These are phyloP conservation scores for Sphenopsis melanotis DNA, from an alignment of 2,797 vertebrate species.

Conservation along the genomic window DNA sequence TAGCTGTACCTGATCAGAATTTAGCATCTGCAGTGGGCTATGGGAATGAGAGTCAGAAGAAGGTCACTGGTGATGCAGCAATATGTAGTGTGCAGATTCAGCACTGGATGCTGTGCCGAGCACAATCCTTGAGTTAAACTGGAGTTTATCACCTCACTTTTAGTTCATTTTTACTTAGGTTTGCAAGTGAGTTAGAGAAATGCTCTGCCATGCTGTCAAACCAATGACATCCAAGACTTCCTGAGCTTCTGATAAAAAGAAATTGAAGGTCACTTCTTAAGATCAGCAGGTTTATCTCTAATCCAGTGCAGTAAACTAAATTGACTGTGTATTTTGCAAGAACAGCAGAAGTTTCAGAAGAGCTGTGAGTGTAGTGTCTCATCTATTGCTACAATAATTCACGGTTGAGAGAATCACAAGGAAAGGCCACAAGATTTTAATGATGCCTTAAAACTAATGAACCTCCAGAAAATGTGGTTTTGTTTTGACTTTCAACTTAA, in stretches of 20 bases:
- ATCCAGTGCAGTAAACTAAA: slow-evolving; percentile 21
- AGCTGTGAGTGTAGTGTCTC: neutral
- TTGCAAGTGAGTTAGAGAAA: neutral
- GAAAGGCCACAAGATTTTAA: neutral
- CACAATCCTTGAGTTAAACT: neutral
- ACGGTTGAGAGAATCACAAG: neutral
- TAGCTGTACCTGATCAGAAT: neutral
- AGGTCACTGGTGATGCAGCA: neutral
- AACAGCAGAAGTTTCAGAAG: slow-evolving; percentile 2
- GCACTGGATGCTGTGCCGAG: neutral
- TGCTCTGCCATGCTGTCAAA: neutral
- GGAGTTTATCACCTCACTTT: neutral
- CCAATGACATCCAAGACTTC: neutral
- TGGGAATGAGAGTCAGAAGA: neutral
- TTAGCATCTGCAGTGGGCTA: neutral
- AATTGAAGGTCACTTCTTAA: slow-evolving; percentile 40
- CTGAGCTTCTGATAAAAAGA: slow-evolving; percentile 21
- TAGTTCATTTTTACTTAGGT: neutral
- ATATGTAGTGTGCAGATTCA: neutral
- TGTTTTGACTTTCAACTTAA: neutral
- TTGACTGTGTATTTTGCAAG: slow-evolving; percentile 27
- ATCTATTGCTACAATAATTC: neutral
- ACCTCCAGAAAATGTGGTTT: neutral
- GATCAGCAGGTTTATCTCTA: slow-evolving; percentile 47
- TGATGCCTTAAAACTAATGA: neutral